These are phyloP conservation scores for Petaurus breviceps DNA, from an alignment of 2,113 vertebrate species.

Conservation along the genomic window DNA sequence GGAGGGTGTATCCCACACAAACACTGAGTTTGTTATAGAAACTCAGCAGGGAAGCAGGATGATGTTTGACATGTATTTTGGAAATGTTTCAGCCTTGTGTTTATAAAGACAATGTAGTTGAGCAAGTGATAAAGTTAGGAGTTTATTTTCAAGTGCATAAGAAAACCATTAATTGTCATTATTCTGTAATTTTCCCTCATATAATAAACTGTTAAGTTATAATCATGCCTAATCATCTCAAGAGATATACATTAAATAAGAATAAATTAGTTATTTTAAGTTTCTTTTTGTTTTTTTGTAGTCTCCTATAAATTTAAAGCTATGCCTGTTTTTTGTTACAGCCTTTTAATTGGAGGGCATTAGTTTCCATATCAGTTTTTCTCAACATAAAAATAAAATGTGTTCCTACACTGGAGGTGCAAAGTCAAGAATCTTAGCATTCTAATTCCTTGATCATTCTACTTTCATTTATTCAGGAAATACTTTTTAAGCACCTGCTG, in stretches of 20 bases:
- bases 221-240: slow-evolving; percentile 19
- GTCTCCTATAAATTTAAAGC: neutral
- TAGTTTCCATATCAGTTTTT: slow-evolving; percentile 43
- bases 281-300: slow-evolving; percentile 55
- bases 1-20: neutral
- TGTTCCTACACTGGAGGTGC: slow-evolving; percentile 26
- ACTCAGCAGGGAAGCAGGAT: neutral
- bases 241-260: neutral
- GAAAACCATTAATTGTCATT: slow-evolving; percentile 22
- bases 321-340: slow-evolving; percentile 26
- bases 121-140: slow-evolving; percentile 5
- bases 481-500: neutral
- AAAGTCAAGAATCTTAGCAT: slow-evolving; percentile 43
- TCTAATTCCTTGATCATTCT: slow-evolving; percentile 18
- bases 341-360: neutral
- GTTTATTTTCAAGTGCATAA: slow-evolving; percentile 31
- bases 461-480: slow-evolving; percentile 8
- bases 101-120: slow-evolving; percentile 29
- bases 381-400: slow-evolving; percentile 48
- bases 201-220: slow-evolving; percentile 37
- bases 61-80: slow-evolving; percentile 48
- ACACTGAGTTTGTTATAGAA: neutral
- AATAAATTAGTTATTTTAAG: neutral
- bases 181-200: slow-evolving; percentile 25
- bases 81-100: slow-evolving; percentile 22